Conservation (phyloP, 2,797 vertebrate species). For the Chelidonichthys spinosus region DNA sequence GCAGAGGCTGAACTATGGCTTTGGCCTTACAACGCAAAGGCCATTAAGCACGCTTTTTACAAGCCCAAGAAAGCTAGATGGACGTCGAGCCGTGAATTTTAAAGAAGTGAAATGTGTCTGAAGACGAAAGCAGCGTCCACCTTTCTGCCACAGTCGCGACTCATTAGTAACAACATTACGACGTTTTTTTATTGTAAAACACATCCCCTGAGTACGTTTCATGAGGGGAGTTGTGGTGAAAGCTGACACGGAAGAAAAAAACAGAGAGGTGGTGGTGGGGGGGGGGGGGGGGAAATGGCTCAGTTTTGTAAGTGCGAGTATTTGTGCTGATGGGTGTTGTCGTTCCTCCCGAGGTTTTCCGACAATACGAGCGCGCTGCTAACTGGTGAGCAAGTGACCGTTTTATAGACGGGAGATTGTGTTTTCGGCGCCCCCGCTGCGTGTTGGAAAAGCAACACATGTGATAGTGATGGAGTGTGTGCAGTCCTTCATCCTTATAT, state of each 20-base stretch:
- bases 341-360: slow-evolving; percentile 31
- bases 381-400: slow-evolving; percentile 54
- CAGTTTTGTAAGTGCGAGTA: background rate
- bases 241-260: slow-evolving; percentile 23
- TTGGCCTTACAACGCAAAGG: slow-evolving; percentile 75
- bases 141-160: slow-evolving; percentile 39
- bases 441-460: slow-evolving; percentile 75
- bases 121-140: slow-evolving; percentile 53
- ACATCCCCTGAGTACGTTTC: slow-evolving; percentile 24
- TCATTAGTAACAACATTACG: slow-evolving; percentile 48
- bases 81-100: slow-evolving; percentile 66
- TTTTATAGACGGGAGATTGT: slow-evolving; percentile 60
- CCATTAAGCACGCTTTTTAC: slow-evolving; percentile 71
- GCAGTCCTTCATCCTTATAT: slow-evolving; percentile 79
- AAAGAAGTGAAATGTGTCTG: slow-evolving; percentile 63
- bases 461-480: slow-evolving; percentile 78
- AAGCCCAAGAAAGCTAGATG: slow-evolving; percentile 54
- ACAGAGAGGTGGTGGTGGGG: background rate
- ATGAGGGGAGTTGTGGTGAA: slow-evolving; percentile 14
- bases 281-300: background rate
- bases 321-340: slow-evolving; percentile 27
- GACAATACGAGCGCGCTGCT: slow-evolving; percentile 21
- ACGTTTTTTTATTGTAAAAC: slow-evolving; percentile 56
- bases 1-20: slow-evolving; percentile 71
- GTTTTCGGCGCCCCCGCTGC: slow-evolving; percentile 72